Conservation (phyloP, 2,888 invertebrate species). For the Oscheius sp. region DNA sequence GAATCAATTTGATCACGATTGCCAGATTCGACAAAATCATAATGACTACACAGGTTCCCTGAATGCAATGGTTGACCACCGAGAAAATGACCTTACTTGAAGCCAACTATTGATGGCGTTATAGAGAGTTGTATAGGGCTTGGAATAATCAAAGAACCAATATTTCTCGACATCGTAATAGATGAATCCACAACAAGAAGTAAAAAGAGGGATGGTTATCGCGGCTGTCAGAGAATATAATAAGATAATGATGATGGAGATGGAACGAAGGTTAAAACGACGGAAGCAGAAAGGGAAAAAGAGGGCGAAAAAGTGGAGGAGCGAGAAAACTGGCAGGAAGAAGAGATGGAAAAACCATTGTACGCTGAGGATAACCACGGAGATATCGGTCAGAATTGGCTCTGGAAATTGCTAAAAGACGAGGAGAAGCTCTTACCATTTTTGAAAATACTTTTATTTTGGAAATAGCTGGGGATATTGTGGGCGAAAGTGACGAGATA, state of each 20-base stretch:
- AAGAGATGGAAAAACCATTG: conserved; percentile 2
- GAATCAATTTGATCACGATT: not conserved
- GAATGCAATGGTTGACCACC: too few species aligned
- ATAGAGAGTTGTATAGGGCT: not conserved
- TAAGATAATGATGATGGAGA: not conserved
- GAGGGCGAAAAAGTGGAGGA: conserved; percentile 7
- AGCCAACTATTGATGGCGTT: not conserved
- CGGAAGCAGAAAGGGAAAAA: not conserved
- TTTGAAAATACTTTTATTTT: not conserved
- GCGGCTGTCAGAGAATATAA: not conserved
- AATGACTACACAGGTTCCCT: not conserved
- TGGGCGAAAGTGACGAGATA: not conserved
- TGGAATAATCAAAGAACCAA: conserved; percentile 4
- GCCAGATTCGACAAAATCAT: not conserved
- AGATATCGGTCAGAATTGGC: not conserved
- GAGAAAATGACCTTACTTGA: too few species aligned
- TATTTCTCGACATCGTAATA: not conserved
- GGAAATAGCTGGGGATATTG: conserved; percentile 12
- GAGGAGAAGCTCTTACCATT: not conserved
- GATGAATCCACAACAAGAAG: conserved; percentile 2
- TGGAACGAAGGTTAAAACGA: not conserved
- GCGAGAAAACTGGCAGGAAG: conserved; percentile 7
- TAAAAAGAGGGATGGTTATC: conserved; percentile 1
- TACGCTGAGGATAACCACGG: not conserved
- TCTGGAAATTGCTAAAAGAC: not conserved